Conservation (phyloP, 2,888 invertebrate genomes). For the Caradrina kadenii region DNA sequence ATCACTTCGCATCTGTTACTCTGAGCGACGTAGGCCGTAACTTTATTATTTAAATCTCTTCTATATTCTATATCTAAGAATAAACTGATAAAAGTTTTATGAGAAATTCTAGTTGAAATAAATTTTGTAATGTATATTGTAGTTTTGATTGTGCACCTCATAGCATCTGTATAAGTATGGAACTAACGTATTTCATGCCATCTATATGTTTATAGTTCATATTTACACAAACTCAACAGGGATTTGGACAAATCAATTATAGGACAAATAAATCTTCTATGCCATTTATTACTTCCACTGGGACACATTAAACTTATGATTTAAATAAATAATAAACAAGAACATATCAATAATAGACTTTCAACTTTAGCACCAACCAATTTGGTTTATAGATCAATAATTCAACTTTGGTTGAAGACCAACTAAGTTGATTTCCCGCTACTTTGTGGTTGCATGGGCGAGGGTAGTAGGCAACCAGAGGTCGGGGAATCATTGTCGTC, state of each 20-base stretch:
- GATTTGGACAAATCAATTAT: background rate
- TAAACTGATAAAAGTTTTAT: slow-evolving; percentile 79
- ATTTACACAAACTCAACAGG: background rate
- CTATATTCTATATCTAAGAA: slow-evolving; percentile 66
- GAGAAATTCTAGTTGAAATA: slow-evolving; percentile 85
- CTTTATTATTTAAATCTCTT: slow-evolving; percentile 64
- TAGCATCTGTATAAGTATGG: slow-evolving; percentile 21
- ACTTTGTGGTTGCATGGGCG: slow-evolving; percentile 90
- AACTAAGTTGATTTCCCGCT: slow-evolving; percentile 71
- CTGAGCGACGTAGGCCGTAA: slow-evolving; percentile 57
- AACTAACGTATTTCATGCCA: slow-evolving; percentile 21
- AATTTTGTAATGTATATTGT: slow-evolving; percentile 83
- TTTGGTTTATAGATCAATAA: slow-evolving; percentile 51
- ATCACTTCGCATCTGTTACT: slow-evolving; percentile 61
- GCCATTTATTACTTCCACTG: slow-evolving; percentile 61
- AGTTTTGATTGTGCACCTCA: slow-evolving; percentile 65
- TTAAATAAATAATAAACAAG: slow-evolving; percentile 64
- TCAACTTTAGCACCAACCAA: slow-evolving; percentile 67
- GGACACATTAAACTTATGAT: slow-evolving; percentile 52
- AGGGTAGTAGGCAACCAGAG: slow-evolving; percentile 88
- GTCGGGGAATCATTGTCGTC: slow-evolving; percentile 85
- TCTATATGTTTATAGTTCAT: background rate
- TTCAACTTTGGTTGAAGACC: slow-evolving; percentile 24
- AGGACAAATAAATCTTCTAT: slow-evolving; percentile 23
- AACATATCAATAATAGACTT: slow-evolving; percentile 58